Percentiles rank a stretch among this genome's conserved stretches.
phyloP scores from a whole-genome alignment of 1,140 invertebrate genomes.

The Lineus longissimus region DNA sequence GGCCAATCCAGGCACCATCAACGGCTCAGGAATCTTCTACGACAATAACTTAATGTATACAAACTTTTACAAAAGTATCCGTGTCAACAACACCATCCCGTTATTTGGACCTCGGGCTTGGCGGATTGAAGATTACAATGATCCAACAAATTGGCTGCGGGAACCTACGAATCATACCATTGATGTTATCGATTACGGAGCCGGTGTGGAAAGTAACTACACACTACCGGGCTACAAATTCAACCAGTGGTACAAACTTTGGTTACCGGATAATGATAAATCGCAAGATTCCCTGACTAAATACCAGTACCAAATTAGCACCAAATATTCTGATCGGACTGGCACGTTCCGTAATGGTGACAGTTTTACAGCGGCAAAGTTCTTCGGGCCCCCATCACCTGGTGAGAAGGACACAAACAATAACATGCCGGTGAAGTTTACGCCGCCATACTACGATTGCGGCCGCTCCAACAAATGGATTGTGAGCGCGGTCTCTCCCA shows the following conservation, averaged over 20 bases:
- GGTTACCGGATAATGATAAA: conserved; percentile 64
- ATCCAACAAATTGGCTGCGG: conserved; percentile 52
- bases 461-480: conserved; percentile 93
- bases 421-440: conserved; percentile 91
- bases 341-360: conserved; percentile 51
- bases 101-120: conserved; percentile 90
- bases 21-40: conserved; percentile 91
- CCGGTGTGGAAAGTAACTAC: conserved; percentile 74
- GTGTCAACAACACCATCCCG: conserved; percentile 95
- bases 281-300: conserved; percentile 82
- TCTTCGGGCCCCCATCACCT: conserved; percentile 54
- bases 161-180: conserved; percentile 53
- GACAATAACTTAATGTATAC: conserved; percentile 91
- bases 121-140: conserved; percentile 53
- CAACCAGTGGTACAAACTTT: conserved; percentile 88
- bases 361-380: conserved; percentile 32
- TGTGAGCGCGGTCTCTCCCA: conserved; percentile 85
- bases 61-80: conserved; percentile 79
- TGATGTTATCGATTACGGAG: conserved; percentile 48
- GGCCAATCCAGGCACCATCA: conserved; percentile 79
- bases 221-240: conserved; percentile 84
- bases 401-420: conserved; percentile 33
- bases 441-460: conserved; percentile 94
- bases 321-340: conserved; percentile 89
- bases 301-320: conserved; percentile 71